Percentiles rank a stretch among this genome's conserved stretches.
Evolutionary conservation across 1,140 invertebrate species (phyloP).

Genomic region (Sipha flava): DNA sequence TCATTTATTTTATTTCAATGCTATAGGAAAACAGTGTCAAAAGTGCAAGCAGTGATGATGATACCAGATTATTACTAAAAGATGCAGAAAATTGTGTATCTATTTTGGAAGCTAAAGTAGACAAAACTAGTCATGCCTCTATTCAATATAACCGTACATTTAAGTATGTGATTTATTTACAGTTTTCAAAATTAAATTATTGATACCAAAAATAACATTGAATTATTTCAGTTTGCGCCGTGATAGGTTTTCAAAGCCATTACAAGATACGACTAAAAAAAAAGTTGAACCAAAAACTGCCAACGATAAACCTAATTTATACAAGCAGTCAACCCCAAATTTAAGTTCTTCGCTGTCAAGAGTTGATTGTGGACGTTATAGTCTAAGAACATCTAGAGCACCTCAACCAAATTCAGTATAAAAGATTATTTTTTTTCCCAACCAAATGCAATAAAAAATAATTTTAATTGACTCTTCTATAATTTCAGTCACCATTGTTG

Average conservation of each 20-base stretch:
- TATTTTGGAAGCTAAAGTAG: slow-evolving; percentile 19
- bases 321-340: slow-evolving; percentile 37
- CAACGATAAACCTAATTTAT: slow-evolving; percentile 11
- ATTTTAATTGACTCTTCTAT: background rate
- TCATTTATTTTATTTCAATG: background rate
- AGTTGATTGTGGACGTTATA: slow-evolving; percentile 57
- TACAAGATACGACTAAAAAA: slow-evolving; percentile 12
- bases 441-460: background rate
- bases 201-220: background rate
- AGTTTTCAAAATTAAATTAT: background rate
- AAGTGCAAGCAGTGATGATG: slow-evolving; percentile 6
- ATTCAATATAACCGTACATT: slow-evolving; percentile 47
- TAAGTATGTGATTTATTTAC: slow-evolving; percentile 39
- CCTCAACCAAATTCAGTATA: slow-evolving; percentile 36
- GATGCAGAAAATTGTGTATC: slow-evolving; percentile 25
- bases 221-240: background rate
- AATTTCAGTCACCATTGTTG: slow-evolving; percentile 35
- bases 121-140: slow-evolving; percentile 34
- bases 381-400: slow-evolving; percentile 47
- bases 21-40: slow-evolving; percentile 18
- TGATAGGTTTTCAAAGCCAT: slow-evolving; percentile 1
- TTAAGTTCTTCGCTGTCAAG: slow-evolving; percentile 46
- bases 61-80: slow-evolving; percentile 7
- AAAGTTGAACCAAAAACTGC: background rate
- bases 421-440: background rate